A percentile compares a stretch with the other conserved stretches of the same genome.
These are phyloP conservation scores for Melitaea cinxia DNA, from an alignment of 1,140 invertebrate genomes.

Conservation along the genomic window DNA sequence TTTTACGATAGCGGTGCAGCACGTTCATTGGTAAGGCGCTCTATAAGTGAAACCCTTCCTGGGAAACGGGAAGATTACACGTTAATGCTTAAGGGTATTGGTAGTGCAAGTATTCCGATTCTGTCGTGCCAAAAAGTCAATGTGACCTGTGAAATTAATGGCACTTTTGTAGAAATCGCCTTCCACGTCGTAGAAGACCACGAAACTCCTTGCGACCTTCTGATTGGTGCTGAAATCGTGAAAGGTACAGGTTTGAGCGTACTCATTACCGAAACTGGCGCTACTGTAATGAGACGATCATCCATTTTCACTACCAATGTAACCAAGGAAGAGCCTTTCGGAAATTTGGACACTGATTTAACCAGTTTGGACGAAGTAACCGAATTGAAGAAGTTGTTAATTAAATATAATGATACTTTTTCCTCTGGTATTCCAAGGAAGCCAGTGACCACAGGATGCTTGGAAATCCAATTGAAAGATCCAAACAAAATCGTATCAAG, in stretches of 20 bases:
- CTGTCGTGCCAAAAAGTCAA: constrained; percentile 22
- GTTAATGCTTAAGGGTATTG: constrained; percentile 27
- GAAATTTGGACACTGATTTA: constrained; percentile 25
- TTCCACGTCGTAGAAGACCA: constrained; percentile 29
- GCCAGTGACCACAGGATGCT: constrained; percentile 11
- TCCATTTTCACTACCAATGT: constrained; percentile 3
- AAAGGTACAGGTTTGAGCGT: constrained; percentile 27
- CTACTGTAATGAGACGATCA: constrained; percentile 10
- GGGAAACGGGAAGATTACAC: constrained; percentile 25
- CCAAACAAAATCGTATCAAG: constrained; percentile 21
- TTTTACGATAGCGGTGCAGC: constrained; percentile 30
- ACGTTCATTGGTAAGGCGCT: constrained; percentile 21
- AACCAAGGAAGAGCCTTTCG: constrained; percentile 9
- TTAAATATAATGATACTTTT: constrained; percentile 19
- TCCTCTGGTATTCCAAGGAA: constrained; percentile 21
- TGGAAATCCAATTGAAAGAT: constrained; percentile 27
- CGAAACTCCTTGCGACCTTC: constrained; percentile 26
- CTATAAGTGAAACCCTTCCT: constrained; percentile 13
- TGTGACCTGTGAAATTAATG: constrained; percentile 21
- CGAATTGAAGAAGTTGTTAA: constrained; percentile 17
- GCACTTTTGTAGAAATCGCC: constrained; percentile 20
- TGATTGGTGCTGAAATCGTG: constrained; percentile 28
- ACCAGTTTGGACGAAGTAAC: constrained; percentile 14
- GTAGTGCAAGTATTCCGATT: constrained; percentile 24
- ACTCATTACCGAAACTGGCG: constrained; percentile 17